Evolutionary conservation across 2,797 vertebrate genomes (phyloP), one percentile per base, ranked within the genome.

Genomic region (Brachyrhaphis roseni): DNA sequence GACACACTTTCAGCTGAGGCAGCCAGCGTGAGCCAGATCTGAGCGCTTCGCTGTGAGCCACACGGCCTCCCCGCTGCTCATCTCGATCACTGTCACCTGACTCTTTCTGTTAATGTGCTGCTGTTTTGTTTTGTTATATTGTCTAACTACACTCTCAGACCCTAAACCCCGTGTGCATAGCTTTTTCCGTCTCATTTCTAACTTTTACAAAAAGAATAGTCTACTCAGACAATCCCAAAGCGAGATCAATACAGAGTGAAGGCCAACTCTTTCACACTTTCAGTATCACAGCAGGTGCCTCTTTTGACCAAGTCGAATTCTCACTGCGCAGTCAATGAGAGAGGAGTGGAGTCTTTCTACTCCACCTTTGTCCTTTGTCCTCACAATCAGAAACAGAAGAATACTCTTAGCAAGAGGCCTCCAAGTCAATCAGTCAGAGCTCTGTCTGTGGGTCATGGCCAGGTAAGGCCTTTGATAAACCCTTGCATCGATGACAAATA

Each of bases 1-100:
- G 89, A 90, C 88, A 93, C 86, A 89, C 84, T 87, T 89, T 83
- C 71, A 68, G 80, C 78, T 85, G 81, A 87, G 41, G 75, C 76
- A 72, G 75, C 82, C 68, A 82, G 80, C 82, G 71, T 74, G 86
- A 89, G 84, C 71, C 75, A 75, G 66, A 88, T 81, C 88, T 28
- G 23, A 87, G 76, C 23, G 45, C 80, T 83, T 78, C 53, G 79
- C 82, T 75, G 55, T 74, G 77, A 85, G 79, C 76, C 76, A 72
- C 77, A 73, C 72, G 53, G 53, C 78, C 74, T 82, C 78, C 78
- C 51, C 28, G 64, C 85, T 53, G 72, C 75, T 85, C 74, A 39
- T 70, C 78, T 73, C 79, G 55, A 47, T 84, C 77, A 82, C 77
- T 79, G 82, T 82, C 78, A 78, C 71, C 71, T 15, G 46, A 81